A percentile compares a stretch with the other conserved stretches of the same genome.
These are phyloP conservation scores for Odontamblyopus lacepedii DNA, from an alignment of 2,797 vertebrate species.

Conservation along the genomic window DNA sequence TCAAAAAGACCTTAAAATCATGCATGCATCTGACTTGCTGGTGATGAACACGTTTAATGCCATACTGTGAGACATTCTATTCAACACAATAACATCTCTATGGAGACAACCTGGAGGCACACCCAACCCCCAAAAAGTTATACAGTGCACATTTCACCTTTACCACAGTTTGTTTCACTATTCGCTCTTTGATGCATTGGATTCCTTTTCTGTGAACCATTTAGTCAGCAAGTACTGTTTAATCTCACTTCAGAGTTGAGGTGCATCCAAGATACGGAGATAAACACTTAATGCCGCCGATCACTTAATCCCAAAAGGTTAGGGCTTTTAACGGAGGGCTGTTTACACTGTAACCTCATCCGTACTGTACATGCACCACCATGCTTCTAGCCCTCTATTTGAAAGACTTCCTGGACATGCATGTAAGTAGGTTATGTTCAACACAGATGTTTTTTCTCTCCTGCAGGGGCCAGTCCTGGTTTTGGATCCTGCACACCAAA, in stretches of 20 bases:
- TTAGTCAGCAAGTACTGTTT: conserved; percentile 31
- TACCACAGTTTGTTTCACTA: background rate
- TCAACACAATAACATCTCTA: background rate
- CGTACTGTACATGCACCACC: conserved; percentile 44
- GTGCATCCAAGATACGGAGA: conserved; percentile 53
- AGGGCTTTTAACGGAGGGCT: conserved; percentile 47
- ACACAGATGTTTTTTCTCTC: conserved; percentile 16
- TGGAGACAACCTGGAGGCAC: background rate
- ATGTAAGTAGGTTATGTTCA: conserved; percentile 51
- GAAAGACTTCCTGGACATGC: conserved; percentile 34
- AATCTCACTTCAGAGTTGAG: conserved; percentile 48
- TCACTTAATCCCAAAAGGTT: conserved; percentile 68
- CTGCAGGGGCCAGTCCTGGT: conserved; percentile 38
- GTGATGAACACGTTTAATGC: too few species aligned
- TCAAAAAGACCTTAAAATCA: background rate
- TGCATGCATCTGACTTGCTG: too few species aligned
- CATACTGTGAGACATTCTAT: background rate
- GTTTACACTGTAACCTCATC: conserved; percentile 56
- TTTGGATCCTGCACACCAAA: conserved; percentile 51
- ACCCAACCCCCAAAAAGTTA: background rate
- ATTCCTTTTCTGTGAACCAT: conserved; percentile 26
- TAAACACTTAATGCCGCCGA: conserved; percentile 65
- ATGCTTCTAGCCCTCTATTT: conserved; percentile 42
- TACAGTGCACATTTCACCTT: background rate
- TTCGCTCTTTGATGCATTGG: conserved; percentile 15